Percentiles rank a stretch among this genome's conserved stretches.
Evolutionary conservation across 2,888 invertebrate genomes (phyloP).

Genomic region (Ennomos fuscantarius): DNA sequence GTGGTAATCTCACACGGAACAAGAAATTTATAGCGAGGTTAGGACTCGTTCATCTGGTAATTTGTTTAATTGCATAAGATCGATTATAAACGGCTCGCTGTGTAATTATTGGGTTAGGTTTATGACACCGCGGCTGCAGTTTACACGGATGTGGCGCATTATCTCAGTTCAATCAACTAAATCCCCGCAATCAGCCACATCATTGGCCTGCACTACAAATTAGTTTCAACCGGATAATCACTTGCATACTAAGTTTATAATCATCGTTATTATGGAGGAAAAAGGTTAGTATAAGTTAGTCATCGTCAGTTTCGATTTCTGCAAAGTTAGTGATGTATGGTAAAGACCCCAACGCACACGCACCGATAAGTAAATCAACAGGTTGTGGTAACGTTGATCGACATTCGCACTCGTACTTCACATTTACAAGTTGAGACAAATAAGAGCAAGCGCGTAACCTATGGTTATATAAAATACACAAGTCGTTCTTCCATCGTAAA

Average conservation of each 20-base stretch:
- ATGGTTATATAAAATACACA: constrained; percentile 48
- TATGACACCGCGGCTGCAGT: constrained; percentile 37
- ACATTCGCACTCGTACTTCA: constrained; percentile 18
- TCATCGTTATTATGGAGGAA: constrained; percentile 15
- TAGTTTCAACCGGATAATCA: constrained; percentile 31
- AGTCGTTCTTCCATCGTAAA: constrained; percentile 63
- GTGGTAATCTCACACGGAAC: constrained; percentile 70
- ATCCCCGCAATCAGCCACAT: constrained; percentile 34
- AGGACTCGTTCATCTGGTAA: constrained; percentile 54
- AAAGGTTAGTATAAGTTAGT: not conserved
- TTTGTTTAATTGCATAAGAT: constrained; percentile 72
- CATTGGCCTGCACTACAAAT: constrained; percentile 30
- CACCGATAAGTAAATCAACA: constrained; percentile 26
- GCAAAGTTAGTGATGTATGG: constrained; percentile 19
- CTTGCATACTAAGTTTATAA: constrained; percentile 15
- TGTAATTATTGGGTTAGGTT: constrained; percentile 51
- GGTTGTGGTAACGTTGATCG: constrained; percentile 9
- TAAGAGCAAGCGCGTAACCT: constrained; percentile 44
- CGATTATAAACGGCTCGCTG: constrained; percentile 60
- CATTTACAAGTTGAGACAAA: constrained; percentile 31
- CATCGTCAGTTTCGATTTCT: constrained; percentile 18
- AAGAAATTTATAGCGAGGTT: constrained; percentile 63
- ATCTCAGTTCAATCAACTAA: constrained; percentile 43
- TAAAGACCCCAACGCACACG: constrained; percentile 10
- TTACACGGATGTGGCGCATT: constrained; percentile 41